A percentile compares a stretch with the other conserved stretches of the same genome.
Evolutionary conservation across 2,113 vertebrate genomes (phyloP).

Genomic region (Entomyzon cyanotis): DNA sequence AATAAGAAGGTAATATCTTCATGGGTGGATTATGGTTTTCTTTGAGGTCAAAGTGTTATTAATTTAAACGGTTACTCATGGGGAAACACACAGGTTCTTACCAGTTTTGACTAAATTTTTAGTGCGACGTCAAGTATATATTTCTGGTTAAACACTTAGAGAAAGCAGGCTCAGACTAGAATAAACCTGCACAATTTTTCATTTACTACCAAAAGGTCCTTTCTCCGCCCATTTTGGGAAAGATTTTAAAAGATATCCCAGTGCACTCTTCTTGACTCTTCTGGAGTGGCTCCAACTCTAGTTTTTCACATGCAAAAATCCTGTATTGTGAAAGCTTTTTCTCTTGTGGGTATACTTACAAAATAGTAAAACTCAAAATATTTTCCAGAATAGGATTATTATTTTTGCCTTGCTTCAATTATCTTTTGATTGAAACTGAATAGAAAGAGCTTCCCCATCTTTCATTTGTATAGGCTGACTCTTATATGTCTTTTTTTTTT

Average conservation of each 20-base stretch:
- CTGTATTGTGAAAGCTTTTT: neutral
- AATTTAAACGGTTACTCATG: neutral
- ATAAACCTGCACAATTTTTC: neutral
- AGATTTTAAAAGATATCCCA: neutral
- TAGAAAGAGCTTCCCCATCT: neutral
- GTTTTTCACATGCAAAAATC: neutral
- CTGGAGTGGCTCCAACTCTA: neutral
- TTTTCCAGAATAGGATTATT: neutral
- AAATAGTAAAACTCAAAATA: neutral
- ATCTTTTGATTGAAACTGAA: neutral
- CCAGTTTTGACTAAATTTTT: neutral
- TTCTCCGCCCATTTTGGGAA: neutral
- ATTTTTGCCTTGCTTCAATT: neutral
- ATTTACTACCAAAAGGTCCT: neutral
- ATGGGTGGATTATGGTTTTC: neutral
- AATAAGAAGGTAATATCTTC: neutral
- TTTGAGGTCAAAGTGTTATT: neutral
- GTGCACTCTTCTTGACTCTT: neutral
- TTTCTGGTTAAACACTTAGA: neutral
- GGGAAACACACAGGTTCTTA: neutral
- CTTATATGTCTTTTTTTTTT: neutral
- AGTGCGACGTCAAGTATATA: neutral
- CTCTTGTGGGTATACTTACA: neutral
- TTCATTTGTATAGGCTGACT: neutral
- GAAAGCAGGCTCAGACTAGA: neutral